phyloP scores from a whole-genome alignment of 1,140 invertebrate species.

The Nylanderia fulva region DNA sequence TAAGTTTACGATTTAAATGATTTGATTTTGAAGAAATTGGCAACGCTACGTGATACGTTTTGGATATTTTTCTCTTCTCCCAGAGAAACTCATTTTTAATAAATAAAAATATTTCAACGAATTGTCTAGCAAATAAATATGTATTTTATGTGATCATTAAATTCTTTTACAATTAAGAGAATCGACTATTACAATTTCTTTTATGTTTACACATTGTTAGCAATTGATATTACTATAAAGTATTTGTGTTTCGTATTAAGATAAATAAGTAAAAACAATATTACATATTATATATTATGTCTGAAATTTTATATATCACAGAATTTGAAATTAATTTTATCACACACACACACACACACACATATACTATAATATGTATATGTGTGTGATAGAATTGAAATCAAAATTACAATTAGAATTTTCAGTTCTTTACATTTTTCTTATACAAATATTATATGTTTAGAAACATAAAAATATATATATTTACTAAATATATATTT shows the following conservation, averaged over 20 bases:
- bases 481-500: too few relatives aligned
- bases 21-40: conserved; percentile 2
- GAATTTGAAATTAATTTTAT: neutral
- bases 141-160: conserved; percentile 56
- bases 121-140: conserved; percentile 31
- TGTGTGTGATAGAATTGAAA: too few relatives aligned
- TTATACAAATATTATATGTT: neutral
- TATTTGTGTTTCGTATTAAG: conserved; percentile 13
- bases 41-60: neutral
- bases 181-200: conserved; percentile 11
- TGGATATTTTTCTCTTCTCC: conserved; percentile 31
- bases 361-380: too few relatives aligned
- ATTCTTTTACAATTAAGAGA: conserved; percentile 30
- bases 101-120: conserved; percentile 56
- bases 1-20: conserved; percentile 40
- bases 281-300: conserved; percentile 7
- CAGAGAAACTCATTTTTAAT: conserved; percentile 44
- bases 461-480: neutral
- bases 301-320: neutral
- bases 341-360: too few relatives aligned
- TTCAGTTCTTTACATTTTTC: too few relatives aligned
- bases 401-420: too few relatives aligned
- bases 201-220: neutral
- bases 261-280: neutral
- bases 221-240: neutral